Conservation (phyloP, 2,888 invertebrate species). For the Teinopalpus imperialis region DNA sequence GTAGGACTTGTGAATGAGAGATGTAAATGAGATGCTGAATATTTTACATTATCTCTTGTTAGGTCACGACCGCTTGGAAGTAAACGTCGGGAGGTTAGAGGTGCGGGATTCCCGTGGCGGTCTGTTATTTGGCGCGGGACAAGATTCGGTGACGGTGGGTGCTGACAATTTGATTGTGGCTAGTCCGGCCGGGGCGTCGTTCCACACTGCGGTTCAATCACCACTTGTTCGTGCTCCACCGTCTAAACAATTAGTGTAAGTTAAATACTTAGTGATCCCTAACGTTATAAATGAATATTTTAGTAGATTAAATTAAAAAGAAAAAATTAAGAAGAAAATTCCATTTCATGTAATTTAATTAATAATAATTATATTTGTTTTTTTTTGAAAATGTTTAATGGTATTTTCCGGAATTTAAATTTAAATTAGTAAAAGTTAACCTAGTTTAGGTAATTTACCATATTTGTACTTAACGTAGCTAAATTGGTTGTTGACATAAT, state of each 20-base stretch:
- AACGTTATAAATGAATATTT: too few species aligned
- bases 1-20: constrained; percentile 1
- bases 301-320: too few species aligned
- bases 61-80: constrained; percentile 93
- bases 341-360: too few species aligned
- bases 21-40: constrained; percentile 16
- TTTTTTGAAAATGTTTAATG: too few species aligned
- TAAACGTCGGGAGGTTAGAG: constrained; percentile 88
- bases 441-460: too few species aligned
- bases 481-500: too few species aligned
- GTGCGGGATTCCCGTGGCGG: constrained; percentile 90
- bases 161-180: constrained; percentile 90
- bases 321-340: too few species aligned
- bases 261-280: constrained; percentile 30
- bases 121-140: constrained; percentile 90
- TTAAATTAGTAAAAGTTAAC: too few species aligned
- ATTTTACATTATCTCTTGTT: constrained; percentile 27
- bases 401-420: too few species aligned
- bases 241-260: constrained; percentile 91
- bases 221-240: constrained; percentile 92
- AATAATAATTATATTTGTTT: too few species aligned
- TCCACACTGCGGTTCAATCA: constrained; percentile 93
- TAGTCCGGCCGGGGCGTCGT: constrained; percentile 92
- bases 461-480: too few species aligned
- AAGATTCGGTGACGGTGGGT: constrained; percentile 90